A percentile compares a stretch with the other conserved stretches of the same genome.
phyloP scores from a whole-genome alignment of 2,797 vertebrate genomes.

The Sebastes dallii region DNA sequence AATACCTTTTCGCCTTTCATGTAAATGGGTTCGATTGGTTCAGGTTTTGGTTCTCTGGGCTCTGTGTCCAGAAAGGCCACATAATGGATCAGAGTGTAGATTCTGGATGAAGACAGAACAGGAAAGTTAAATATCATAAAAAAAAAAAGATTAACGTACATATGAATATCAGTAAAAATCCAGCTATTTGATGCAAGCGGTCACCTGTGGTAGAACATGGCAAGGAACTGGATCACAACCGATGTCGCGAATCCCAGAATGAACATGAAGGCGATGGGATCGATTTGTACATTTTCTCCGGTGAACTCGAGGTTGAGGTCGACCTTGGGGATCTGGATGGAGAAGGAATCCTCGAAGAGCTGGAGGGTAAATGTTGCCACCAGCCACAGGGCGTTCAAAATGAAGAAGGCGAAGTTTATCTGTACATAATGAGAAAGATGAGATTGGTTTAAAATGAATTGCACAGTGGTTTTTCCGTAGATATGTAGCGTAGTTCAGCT shows the following conservation, averaged over 20 bases:
- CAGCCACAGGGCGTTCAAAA: conserved; percentile 74
- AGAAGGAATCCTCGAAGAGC: conserved; percentile 2
- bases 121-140: not conserved
- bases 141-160: not conserved
- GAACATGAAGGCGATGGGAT: conserved; percentile 79
- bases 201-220: conserved; percentile 82
- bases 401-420: conserved; percentile 77
- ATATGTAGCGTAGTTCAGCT: fast-evolving
- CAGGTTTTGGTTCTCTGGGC: not conserved
- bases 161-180: not conserved
- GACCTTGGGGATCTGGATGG: conserved; percentile 48
- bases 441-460: not conserved
- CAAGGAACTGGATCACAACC: conserved; percentile 73
- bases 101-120: conserved; percentile 36
- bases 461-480: not conserved
- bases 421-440: conserved; percentile 18
- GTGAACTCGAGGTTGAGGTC: not conserved
- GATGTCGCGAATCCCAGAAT: conserved; percentile 71
- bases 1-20: conserved; percentile 31
- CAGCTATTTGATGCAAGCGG: fast-evolving
- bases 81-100: conserved; percentile 72
- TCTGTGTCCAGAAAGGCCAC: conserved; percentile 71
- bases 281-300: not conserved
- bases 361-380: conserved; percentile 72
- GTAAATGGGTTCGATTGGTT: not conserved